Base-by-base conservation (phyloP, 2,797 vertebrate genomes). In the Notamacropus eugenii region DNA sequence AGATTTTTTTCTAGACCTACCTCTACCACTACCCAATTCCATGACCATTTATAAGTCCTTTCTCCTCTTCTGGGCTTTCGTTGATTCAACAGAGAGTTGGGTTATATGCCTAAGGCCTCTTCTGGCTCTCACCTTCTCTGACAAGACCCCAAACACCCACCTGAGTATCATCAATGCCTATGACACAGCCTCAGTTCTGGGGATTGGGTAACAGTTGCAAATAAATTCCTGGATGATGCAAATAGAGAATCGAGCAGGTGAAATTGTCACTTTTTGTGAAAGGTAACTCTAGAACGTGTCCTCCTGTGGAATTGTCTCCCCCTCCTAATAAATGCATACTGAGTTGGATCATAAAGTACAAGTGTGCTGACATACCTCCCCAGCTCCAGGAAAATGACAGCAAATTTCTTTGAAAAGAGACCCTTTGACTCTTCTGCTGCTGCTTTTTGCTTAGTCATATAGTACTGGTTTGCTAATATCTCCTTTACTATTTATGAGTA, bases 201-300 rank as follows among this genome's bases (percentile, higher is more conserved):
- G 55, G 40, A 31, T 46, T 91, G 67, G 93, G 91, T 96, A 95
- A 90, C 52, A 91, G 94, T 90, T 93, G 55, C 92, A 97, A 95
- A 93, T 87, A n/a, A 90, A 93, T 40, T 94, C 92, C 74, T 93
- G 90, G 55, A 74, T 97, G 96, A 97, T 1, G n/a, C 55, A 74
- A 0, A 92, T 91, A 94, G 55, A 95, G 62, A 95, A 91, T 46
- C 0, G 0, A 90, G 92, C 91, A 91, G 96, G 95, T 40, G 52
- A 91, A 57, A 92, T 10, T 6, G 62, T 82, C 16, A 54, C 94
- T 94, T 94, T 96, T 97, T 95, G 94, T 93, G 94, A 96, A 97
- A 98, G 96, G 96, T 52, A 8, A n/a, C 93, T 57, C 95, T 62
- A 91, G 94, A 94, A 87, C 0, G 10, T 40, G 92, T 92, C 92